Base-by-base conservation (phyloP, 2,113 vertebrate species). In the Pterocles orientalis region DNA sequence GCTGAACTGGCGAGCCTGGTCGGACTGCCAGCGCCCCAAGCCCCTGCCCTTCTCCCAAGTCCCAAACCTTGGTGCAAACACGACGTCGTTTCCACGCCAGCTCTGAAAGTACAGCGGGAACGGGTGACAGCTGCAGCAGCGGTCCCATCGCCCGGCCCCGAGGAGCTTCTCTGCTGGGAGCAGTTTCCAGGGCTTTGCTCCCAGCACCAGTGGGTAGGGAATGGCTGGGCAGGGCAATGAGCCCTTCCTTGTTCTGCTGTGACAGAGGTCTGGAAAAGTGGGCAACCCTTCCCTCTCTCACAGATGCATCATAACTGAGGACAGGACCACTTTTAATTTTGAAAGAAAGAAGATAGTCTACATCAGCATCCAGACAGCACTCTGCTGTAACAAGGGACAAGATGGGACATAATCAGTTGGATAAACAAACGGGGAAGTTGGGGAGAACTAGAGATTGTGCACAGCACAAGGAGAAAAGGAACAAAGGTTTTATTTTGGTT, bases 181-280 rank as follows among this genome's bases (percentile, higher is more conserved):
- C 29, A 3, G 28, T 4, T 23, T 8, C 7, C 51, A 13, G 34
- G 45, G 56, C 39, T 78, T 31, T 5, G 48, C 60, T 15, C 5
- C 18, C 2, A 4, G 7, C 66, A 3, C 0, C 11, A 15, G 34
- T 4, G 75, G 56, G 6, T 12, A 2, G 29, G 10, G 24, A 20
- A 9, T 0, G 24, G 3, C 43, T 0, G 50, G 29, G 48, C 43
- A 13, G 14, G 29, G 29, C 26, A 20, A 3, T 1, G 6, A 15
- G 34, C 33, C 54, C 45, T 11, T 8, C 54, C 45, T 11, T 8
- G 0, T 7, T n/a, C 10, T 5, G 4, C 78, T 7, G 53, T 2
- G 34, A 6, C 13, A 4, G 51, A 9, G 61, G 15, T 19, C 71
- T 29, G n/a, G 14, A 24, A 21, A 20, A 25, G 41, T 2, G 18